Percentiles rank a stretch among this genome's conserved stretches.
These are phyloP conservation scores for Gasteruption jaculator DNA, from an alignment of 2,888 invertebrate genomes.

Conservation along the genomic window DNA sequence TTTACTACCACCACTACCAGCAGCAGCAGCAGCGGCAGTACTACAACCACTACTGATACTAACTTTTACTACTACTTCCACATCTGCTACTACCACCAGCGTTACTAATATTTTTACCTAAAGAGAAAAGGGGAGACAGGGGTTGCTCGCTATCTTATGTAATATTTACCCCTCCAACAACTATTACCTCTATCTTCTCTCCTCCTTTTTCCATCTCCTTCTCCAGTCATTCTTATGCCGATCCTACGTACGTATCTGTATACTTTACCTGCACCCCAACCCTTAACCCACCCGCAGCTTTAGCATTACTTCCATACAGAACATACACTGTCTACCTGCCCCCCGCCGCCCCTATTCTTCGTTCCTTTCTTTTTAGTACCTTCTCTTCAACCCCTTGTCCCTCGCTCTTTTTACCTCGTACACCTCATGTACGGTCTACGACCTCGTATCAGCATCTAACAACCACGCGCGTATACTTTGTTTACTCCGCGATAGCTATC, in stretches of 20 bases:
- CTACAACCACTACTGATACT: too few species aligned
- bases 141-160: conserved; percentile 42
- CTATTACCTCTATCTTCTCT: conserved; percentile 21
- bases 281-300: too few species aligned
- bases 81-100: too few species aligned
- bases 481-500: conserved; percentile 36
- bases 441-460: conserved; percentile 31
- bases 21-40: neutral
- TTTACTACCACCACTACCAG: neutral
- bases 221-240: too few species aligned
- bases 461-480: conserved; percentile 31
- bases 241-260: too few species aligned
- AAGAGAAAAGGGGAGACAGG: conserved; percentile 35
- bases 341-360: too few species aligned
- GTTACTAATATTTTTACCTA: too few species aligned
- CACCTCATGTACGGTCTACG: conserved; percentile 23
- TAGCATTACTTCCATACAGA: too few species aligned
- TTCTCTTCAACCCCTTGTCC: conserved; percentile 11
- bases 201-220: conserved; percentile 13
- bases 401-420: conserved; percentile 8
- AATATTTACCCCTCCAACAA: conserved; percentile 37
- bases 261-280: too few species aligned
- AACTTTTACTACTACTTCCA: too few species aligned
- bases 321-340: too few species aligned
- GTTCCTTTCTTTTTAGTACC: too few species aligned